Conservation (phyloP, 2,113 vertebrate genomes). For the Pterophyllum scalare region DNA sequence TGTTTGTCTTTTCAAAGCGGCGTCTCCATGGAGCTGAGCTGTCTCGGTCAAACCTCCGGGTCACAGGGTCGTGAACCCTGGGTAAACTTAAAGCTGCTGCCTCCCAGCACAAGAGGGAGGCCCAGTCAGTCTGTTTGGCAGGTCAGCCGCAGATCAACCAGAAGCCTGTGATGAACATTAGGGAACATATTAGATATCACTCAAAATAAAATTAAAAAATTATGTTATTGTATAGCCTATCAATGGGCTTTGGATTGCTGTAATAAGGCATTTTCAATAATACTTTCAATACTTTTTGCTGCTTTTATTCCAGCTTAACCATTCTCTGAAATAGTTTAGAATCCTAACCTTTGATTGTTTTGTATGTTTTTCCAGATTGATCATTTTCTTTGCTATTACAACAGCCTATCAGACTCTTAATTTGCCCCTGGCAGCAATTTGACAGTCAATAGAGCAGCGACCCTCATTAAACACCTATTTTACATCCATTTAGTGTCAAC, state of each 20-base stretch:
- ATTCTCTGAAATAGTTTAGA: slow-evolving; percentile 3
- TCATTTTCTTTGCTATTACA: slow-evolving; percentile 29
- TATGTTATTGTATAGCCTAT: background rate
- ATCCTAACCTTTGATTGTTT: slow-evolving; percentile 12
- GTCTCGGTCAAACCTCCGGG: slow-evolving; percentile 58
- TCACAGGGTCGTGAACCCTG: slow-evolving; percentile 65
- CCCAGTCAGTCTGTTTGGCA: slow-evolving; percentile 19
- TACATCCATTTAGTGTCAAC: slow-evolving; percentile 52
- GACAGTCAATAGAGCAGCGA: slow-evolving; percentile 63
- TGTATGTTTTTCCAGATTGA: background rate
- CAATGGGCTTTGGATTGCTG: background rate
- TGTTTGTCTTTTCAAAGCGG: slow-evolving; percentile 64
- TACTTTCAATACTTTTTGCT: background rate
- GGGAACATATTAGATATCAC: background rate
- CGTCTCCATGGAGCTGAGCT: slow-evolving; percentile 70
- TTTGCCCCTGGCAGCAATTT: slow-evolving; percentile 62
- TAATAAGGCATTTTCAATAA: background rate
- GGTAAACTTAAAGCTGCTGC: slow-evolving; percentile 67
- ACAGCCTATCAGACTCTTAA: slow-evolving; percentile 56
- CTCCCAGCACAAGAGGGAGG: slow-evolving; percentile 53
- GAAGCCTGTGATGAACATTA: background rate
- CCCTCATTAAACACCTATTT: slow-evolving; percentile 71
- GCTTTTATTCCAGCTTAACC: background rate
- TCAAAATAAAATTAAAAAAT: background rate
- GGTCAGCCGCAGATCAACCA: slow-evolving; percentile 12